Percentiles rank a stretch among this genome's conserved stretches.
Evolutionary conservation across 2,113 vertebrate genomes (phyloP).

Genomic region (Thamnophis sirtalis): DNA sequence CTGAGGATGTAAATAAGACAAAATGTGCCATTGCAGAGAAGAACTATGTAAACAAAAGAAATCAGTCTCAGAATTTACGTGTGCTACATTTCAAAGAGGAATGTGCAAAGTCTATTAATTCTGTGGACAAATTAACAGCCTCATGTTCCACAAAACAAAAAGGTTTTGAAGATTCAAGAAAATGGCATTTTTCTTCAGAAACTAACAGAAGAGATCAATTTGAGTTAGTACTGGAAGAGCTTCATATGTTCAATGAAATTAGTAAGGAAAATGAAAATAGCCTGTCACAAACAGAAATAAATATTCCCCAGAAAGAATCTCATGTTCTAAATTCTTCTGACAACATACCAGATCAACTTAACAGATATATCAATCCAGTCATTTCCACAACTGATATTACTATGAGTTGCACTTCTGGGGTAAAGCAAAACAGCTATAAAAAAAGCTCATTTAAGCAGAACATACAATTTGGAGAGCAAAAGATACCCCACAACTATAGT

Average conservation of each 20-base stretch:
- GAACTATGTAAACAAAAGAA: conserved; percentile 47
- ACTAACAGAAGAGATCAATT: conserved; percentile 64
- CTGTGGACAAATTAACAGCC: conserved; percentile 56
- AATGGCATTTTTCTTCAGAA: conserved; percentile 61
- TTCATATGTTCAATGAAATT: conserved; percentile 78
- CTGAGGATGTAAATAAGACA: conserved; percentile 44
- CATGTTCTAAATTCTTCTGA: conserved; percentile 36
- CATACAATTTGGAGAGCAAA: conserved; percentile 36
- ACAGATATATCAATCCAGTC: conserved; percentile 35
- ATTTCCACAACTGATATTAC: conserved; percentile 23
- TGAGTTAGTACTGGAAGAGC: conserved; percentile 79
- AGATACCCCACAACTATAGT: conserved; percentile 24
- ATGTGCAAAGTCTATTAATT: conserved; percentile 47
- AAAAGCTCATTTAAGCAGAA: conserved; percentile 45
- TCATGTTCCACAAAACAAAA: conserved; percentile 54
- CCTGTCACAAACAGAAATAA: conserved; percentile 51
- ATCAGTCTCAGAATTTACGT: conserved; percentile 57
- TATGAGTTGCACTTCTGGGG: neutral
- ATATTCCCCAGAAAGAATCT: conserved; percentile 26
- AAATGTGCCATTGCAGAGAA: conserved; percentile 46
- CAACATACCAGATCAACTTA: conserved; percentile 36
- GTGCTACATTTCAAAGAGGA: conserved; percentile 60
- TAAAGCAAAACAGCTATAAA: conserved; percentile 17
- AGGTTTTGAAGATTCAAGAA: conserved; percentile 51
- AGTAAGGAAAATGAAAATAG: conserved; percentile 63